These are phyloP conservation scores for Notocelia uddmanniana DNA, from an alignment of 2,888 invertebrate species.

Conservation along the genomic window DNA sequence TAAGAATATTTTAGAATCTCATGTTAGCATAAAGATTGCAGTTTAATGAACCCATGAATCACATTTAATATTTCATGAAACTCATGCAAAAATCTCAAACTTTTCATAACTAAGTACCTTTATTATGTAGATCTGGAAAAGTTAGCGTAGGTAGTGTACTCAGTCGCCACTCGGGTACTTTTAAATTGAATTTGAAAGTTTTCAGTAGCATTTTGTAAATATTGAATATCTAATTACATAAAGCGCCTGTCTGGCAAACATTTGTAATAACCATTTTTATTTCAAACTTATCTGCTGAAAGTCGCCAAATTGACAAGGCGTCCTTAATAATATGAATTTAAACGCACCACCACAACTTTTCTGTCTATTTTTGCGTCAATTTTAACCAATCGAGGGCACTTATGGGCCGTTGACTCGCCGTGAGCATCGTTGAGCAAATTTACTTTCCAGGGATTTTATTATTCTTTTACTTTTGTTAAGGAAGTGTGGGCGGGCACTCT, in stretches of 20 bases:
- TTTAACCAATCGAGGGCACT: constrained; percentile 21
- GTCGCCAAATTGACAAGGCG: neutral
- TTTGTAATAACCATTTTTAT: neutral
- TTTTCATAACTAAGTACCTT: constrained; percentile 28
- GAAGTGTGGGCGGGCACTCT: constrained; percentile 21
- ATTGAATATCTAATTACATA: constrained; percentile 18
- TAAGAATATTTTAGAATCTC: neutral
- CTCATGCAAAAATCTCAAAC: constrained; percentile 8
- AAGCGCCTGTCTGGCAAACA: neutral
- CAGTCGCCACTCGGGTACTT: constrained; percentile 2
- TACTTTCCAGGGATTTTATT: constrained; percentile 25
- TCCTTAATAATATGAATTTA: neutral
- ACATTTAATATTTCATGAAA: constrained; percentile 11
- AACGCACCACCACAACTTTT: too few species aligned
- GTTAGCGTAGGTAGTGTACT: constrained; percentile 2
- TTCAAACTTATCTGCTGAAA: neutral
- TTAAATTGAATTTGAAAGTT: constrained; percentile 36
- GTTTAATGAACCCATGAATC: constrained; percentile 4
- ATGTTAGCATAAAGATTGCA: neutral
- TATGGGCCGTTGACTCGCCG: constrained; percentile 23
- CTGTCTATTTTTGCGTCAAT: constrained; percentile 7
- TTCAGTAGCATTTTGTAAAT: constrained; percentile 26
- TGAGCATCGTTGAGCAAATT: constrained; percentile 12
- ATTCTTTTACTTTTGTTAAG: constrained; percentile 36
- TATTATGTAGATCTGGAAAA: constrained; percentile 34